Evolutionary conservation across 2,888 invertebrate species (phyloP).

Genomic region (Pinctada fucata): DNA sequence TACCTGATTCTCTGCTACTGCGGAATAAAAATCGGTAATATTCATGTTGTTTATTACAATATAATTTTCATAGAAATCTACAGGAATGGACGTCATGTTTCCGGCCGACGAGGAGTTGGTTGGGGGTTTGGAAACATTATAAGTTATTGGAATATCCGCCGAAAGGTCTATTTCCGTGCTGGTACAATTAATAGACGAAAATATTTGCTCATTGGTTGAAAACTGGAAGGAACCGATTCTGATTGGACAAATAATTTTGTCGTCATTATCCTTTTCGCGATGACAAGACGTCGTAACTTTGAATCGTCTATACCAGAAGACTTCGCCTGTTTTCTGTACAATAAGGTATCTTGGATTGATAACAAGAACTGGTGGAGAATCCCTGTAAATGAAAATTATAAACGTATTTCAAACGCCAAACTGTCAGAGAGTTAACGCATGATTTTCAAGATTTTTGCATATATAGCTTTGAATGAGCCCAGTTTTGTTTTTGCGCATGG

Average conservation of each 20-base stretch:
- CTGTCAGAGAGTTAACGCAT: no score
- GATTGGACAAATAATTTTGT: background rate
- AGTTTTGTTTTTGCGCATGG: no score
- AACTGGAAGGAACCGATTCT: background rate
- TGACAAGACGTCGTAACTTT: constrained; percentile 13
- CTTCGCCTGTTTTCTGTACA: constrained; percentile 4
- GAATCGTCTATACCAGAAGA: constrained; percentile 13
- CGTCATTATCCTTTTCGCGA: background rate
- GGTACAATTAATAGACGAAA: background rate
- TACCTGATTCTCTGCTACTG: background rate
- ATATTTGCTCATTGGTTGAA: background rate
- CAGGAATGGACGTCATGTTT: background rate
- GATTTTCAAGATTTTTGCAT: no score
- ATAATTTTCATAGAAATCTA: background rate
- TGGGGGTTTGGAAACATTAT: background rate
- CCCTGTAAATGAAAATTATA: constrained; percentile 3
- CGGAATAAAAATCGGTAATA: background rate
- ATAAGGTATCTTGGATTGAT: constrained; percentile 16
- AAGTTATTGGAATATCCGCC: background rate
- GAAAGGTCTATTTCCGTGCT: background rate
- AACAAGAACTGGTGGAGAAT: constrained; percentile 1
- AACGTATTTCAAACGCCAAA: background rate
- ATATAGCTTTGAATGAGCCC: no score
- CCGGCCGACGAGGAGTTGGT: background rate
- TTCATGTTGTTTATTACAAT: background rate